phyloP scores from a whole-genome alignment of 2,113 vertebrate genomes.

The Dicerorhinus sumatrensis region DNA sequence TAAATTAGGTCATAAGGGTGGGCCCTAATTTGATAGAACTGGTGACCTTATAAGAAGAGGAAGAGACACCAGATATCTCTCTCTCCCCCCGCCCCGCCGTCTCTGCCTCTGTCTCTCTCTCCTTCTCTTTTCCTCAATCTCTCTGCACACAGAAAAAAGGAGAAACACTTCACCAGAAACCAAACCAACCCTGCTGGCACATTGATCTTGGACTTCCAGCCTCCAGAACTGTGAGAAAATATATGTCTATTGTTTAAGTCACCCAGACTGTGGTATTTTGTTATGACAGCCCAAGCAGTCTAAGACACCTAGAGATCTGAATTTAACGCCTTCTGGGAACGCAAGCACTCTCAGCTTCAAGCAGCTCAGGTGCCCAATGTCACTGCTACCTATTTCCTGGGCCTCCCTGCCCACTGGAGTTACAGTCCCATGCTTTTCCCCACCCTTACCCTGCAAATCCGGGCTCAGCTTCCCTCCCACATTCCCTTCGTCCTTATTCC shows the following conservation, averaged over 20 bases:
- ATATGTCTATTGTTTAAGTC: neutral
- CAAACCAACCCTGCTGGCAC: neutral
- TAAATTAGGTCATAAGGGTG: neutral
- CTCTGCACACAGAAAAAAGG: neutral
- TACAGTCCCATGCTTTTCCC: neutral
- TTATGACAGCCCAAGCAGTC: neutral
- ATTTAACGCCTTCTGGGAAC: neutral
- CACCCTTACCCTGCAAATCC: neutral
- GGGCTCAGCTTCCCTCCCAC: neutral
- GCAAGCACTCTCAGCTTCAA: neutral
- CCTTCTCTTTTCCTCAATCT: too few species aligned
- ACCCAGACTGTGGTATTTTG: neutral
- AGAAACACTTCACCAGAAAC: neutral
- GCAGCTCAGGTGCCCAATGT: neutral
- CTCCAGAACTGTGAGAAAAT: neutral
- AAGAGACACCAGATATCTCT: neutral
- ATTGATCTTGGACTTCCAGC: neutral
- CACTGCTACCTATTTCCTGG: neutral
- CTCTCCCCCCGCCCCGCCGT: too few species aligned
- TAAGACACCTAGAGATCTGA: neutral
- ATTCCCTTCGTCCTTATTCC: neutral
- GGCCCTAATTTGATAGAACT: neutral
- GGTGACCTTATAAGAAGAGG: neutral
- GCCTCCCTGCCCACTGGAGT: neutral
- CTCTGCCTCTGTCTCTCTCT: too few species aligned